These are phyloP conservation scores for Chelonoidis abingdonii DNA, from an alignment of 2,113 vertebrate genomes.

Conservation along the genomic window DNA sequence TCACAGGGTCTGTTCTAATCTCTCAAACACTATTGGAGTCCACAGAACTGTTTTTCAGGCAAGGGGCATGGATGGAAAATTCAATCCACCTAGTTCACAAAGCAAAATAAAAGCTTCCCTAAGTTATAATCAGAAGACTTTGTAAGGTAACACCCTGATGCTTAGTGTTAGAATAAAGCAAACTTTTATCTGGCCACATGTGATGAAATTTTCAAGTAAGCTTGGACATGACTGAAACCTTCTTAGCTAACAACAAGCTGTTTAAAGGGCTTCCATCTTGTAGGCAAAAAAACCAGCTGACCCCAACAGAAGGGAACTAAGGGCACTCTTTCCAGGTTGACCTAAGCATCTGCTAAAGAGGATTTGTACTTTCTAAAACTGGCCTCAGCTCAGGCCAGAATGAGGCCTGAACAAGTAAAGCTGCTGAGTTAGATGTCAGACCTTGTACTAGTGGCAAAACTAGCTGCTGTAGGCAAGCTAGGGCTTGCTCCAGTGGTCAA, in stretches of 20 bases:
- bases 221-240: not conserved
- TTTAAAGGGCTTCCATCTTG: not conserved
- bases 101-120: too few species aligned
- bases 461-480: not conserved
- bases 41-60: not conserved
- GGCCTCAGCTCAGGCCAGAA: too few species aligned
- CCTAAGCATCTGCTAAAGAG: not conserved
- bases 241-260: not conserved
- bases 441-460: not conserved
- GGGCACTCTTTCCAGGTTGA: not conserved
- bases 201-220: not conserved
- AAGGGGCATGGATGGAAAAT: not conserved
- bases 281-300: not conserved
- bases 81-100: too few species aligned
- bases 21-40: not conserved
- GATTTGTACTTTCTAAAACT: not conserved
- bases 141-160: not conserved
- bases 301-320: not conserved
- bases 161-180: not conserved
- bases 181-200: not conserved
- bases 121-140: not conserved
- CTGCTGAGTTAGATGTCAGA: not conserved
- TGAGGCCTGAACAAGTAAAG: not conserved
- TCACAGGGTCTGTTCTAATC: not conserved
- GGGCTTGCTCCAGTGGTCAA: not conserved